A percentile compares a stretch with the other conserved stretches of the same genome.
These are phyloP conservation scores for Pseudolycoriella hygida DNA, from an alignment of 2,888 invertebrate species.

Conservation along the genomic window DNA sequence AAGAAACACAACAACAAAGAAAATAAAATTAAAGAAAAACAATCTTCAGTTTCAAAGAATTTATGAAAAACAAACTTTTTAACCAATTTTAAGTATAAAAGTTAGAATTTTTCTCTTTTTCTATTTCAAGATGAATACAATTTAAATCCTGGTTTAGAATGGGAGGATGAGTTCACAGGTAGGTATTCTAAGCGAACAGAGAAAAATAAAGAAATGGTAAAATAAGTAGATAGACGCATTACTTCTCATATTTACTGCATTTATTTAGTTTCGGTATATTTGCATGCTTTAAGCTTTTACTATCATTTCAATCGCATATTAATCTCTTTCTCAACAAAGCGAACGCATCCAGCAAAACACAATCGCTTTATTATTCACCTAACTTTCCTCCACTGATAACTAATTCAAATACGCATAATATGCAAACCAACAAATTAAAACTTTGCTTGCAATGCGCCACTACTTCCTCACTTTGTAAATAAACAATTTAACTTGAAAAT, in stretches of 20 bases:
- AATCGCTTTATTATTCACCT: no score
- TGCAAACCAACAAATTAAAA: no score
- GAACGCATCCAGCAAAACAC: no score
- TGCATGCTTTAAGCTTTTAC: not conserved
- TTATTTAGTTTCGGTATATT: not conserved
- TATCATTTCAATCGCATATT: no score
- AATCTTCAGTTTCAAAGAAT: not conserved
- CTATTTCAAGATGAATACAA: constrained; percentile 93
- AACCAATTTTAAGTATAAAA: constrained; percentile 7
- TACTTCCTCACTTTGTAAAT: no score
- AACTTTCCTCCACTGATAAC: no score
- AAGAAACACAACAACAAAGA: not conserved
- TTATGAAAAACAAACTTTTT: constrained; percentile 1
- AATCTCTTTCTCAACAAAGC: no score
- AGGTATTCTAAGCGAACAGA: constrained; percentile 44
- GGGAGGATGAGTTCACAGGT: constrained; percentile 99
- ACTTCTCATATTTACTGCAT: not conserved
- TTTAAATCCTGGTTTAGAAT: constrained; percentile 99
- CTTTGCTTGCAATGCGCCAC: no score
- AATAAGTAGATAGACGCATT: constrained; percentile 1
- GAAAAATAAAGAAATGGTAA: constrained; percentile 4
- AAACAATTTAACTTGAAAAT: no score
- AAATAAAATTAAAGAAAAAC: not conserved
- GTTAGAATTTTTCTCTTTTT: constrained; percentile 19
- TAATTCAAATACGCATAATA: no score